phyloP scores from a whole-genome alignment of 1,140 invertebrate species.

The Branchinecta lynchi region DNA sequence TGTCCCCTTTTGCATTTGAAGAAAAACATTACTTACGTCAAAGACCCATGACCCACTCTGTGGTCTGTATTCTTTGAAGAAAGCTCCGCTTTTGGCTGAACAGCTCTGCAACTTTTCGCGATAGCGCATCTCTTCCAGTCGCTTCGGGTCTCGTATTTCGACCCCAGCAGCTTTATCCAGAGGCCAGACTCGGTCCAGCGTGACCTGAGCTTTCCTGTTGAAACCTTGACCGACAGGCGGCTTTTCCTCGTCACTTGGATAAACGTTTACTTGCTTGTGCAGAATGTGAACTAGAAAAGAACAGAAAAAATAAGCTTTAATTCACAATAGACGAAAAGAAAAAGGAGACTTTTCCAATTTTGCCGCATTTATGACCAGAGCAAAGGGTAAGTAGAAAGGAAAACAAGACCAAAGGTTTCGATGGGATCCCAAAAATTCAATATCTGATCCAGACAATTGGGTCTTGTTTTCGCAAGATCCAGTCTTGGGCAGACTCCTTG shows the following conservation, averaged over 20 bases:
- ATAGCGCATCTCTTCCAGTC: constrained; percentile 66
- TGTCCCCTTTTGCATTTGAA: background rate
- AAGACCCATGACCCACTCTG: constrained; percentile 89
- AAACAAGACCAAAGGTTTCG: too few relatives aligned
- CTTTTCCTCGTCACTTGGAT: constrained; percentile 45
- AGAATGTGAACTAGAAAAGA: constrained; percentile 39
- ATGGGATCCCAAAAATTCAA: too few relatives aligned
- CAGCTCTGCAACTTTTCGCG: constrained; percentile 65
- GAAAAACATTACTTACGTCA: constrained; percentile 16
- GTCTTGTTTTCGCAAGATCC: too few relatives aligned
- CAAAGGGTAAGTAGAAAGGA: too few relatives aligned
- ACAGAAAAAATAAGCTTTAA: constrained; percentile 13
- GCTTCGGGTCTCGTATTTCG: constrained; percentile 61
- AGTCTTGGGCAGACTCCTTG: too few relatives aligned
- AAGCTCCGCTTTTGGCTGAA: constrained; percentile 67
- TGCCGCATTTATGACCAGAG: too few relatives aligned
- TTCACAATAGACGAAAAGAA: background rate
- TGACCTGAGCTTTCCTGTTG: constrained; percentile 81
- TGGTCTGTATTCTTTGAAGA: constrained; percentile 85
- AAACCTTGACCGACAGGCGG: constrained; percentile 67
- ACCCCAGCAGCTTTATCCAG: constrained; percentile 63
- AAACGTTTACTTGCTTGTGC: constrained; percentile 46
- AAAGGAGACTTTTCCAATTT: too few relatives aligned
- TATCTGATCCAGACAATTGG: too few relatives aligned
- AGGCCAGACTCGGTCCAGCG: constrained; percentile 87